Conservation (phyloP, 1,140 invertebrate genomes). For the Heterodera schachtii region DNA sequence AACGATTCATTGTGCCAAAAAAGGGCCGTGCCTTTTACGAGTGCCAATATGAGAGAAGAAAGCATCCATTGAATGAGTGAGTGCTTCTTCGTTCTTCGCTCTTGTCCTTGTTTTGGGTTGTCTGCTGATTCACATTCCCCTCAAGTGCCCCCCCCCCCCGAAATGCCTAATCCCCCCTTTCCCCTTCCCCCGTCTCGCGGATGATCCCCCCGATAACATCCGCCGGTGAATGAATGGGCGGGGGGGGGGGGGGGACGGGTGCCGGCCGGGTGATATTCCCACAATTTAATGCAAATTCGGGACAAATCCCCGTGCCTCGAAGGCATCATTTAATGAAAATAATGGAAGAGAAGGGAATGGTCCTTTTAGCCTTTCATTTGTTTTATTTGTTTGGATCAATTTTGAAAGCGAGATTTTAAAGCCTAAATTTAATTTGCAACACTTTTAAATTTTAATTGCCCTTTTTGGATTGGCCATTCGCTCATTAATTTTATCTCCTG, state of each 20-base stretch:
- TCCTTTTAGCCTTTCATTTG: background rate
- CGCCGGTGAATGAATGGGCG: background rate
- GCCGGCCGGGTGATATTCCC: background rate
- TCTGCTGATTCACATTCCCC: background rate
- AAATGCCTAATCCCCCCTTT: background rate
- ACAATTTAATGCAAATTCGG: background rate
- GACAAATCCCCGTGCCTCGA: background rate
- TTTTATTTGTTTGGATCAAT: no score
- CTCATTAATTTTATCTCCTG: no score
- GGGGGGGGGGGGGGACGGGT: no score
- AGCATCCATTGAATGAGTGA: background rate
- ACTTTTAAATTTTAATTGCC: no score
- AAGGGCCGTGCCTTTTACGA: no score
- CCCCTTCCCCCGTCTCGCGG: background rate
- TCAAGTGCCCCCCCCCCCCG: background rate
- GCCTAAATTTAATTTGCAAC: no score
- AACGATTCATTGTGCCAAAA: no score
- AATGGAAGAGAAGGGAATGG: background rate
- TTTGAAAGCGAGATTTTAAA: no score
- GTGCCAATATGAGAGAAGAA: background rate
- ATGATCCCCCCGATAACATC: constrained; percentile 2
- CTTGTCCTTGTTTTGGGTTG: background rate
- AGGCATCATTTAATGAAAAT: constrained; percentile 1
- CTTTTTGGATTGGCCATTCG: no score
- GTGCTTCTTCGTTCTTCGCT: background rate